phyloP scores from a whole-genome alignment of 1,140 invertebrate species.

The Nasonia giraulti region DNA sequence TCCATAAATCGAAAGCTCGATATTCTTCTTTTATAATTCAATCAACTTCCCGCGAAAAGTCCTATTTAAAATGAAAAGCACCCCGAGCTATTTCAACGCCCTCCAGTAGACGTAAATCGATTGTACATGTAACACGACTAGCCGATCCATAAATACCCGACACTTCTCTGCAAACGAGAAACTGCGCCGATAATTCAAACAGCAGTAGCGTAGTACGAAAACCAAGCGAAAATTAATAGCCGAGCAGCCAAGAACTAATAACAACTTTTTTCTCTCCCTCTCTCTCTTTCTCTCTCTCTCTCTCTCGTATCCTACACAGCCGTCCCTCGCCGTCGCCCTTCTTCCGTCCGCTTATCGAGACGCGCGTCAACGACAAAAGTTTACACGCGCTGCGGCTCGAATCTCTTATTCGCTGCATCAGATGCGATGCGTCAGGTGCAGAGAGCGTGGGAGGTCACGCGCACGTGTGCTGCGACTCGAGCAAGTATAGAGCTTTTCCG shows the following conservation, averaged over 20 bases:
- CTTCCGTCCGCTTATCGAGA: neutral
- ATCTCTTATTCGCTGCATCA: constrained; percentile 28
- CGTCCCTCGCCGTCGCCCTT: neutral
- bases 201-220: neutral
- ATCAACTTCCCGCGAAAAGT: too few relatives aligned
- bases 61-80: too few relatives aligned
- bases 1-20: too few relatives aligned
- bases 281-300: too few relatives aligned
- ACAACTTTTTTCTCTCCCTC: neutral
- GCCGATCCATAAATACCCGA: too few relatives aligned
- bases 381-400: neutral
- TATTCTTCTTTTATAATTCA: too few relatives aligned
- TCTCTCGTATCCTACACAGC: neutral
- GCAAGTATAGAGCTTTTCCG: constrained; percentile 7
- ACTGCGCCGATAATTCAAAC: neutral
- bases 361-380: constrained; percentile 12
- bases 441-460: neutral
- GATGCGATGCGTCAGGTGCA: constrained; percentile 30
- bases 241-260: neutral
- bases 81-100: too few relatives aligned
- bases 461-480: neutral
- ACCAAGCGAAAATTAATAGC: neutral
- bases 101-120: too few relatives aligned
- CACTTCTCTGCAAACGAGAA: neutral
- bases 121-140: too few relatives aligned